Evolutionary conservation across 2,888 invertebrate genomes (phyloP), one percentile per base, ranked within the genome.

Genomic region (Sepioteuthis lessoniana): DNA sequence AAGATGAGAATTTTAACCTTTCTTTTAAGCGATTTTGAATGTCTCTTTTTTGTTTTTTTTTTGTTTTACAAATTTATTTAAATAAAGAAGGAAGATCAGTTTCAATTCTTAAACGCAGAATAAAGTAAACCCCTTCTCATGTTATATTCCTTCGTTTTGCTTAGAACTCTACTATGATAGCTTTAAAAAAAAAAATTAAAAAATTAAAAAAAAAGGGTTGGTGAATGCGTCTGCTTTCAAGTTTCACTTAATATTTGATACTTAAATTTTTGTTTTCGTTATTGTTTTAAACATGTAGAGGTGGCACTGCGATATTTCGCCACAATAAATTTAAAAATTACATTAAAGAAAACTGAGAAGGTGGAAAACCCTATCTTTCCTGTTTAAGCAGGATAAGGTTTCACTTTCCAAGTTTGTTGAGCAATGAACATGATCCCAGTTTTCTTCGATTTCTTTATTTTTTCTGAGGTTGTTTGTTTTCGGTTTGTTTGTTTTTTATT

Each of bases 331-430:
- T 10, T 76, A 76, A n/a, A 76, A 76, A n/a, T 76, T n/a, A 1
- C 31, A n/a, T n/a, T n/a, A 76, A n/a, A 76, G n/a, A n/a, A n/a
- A 76, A 76, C 76, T 19, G 76, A 76, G 76, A 76, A n/a, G n/a
- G 13, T 31, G 76, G 76, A 76, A 76, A 76, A n/a, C 76, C 76
- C n/a, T 76, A 76, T 76, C 76, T 76, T 76, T 76, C n/a, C 76
- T 76, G 76, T 76, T 31, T 76, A 76, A 76, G 76, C 31, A 76
- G 76, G 60, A 76, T 76, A 76, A 76, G 76, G 76, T 76, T 76
- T 76, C 76, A 76, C 31, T 7, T 76, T 31, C 31, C 76, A 4
- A 31, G 31, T n/a, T n/a, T 76, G 31, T n/a, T n/a, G n/a, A 55
- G 55, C 55, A n/a, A 76, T 76, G 76, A 76, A 76, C 76, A 76